Conservation (phyloP, 2,888 invertebrate species). For the Spodoptera picta region DNA sequence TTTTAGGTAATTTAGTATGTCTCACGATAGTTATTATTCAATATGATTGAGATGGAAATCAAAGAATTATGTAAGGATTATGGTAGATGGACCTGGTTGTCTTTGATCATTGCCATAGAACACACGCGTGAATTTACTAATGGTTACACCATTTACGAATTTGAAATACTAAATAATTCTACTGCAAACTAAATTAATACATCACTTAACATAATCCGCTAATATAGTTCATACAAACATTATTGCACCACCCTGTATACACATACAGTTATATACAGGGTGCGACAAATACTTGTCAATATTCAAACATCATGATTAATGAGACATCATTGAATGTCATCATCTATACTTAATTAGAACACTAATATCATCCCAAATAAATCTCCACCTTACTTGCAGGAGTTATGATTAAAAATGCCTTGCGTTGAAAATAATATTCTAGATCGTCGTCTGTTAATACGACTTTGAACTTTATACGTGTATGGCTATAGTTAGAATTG, state of each 20-base stretch:
- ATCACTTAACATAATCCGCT: too few species aligned
- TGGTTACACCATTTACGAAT: too few species aligned
- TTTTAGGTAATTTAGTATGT: too few species aligned
- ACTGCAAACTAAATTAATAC: too few species aligned
- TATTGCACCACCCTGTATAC: neutral
- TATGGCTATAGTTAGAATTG: neutral
- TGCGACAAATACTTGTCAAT: slow-evolving; percentile 23
- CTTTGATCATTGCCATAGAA: too few species aligned
- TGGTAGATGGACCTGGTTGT: too few species aligned
- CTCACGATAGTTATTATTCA: too few species aligned
- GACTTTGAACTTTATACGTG: neutral
- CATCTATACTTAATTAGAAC: slow-evolving; percentile 6
- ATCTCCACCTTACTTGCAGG: neutral
- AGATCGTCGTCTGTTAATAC: neutral
- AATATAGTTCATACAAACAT: neutral
- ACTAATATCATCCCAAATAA: neutral
- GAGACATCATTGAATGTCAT: slow-evolving; percentile 18
- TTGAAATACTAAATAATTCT: too few species aligned
- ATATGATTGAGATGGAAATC: too few species aligned
- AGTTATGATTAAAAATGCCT: slow-evolving; percentile 1
- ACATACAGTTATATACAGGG: too few species aligned
- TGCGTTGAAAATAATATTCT: neutral
- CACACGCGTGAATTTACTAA: too few species aligned
- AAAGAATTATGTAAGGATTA: too few species aligned
- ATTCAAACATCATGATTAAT: slow-evolving; percentile 44